Evolutionary conservation across 2,888 invertebrate species (phyloP).

Genomic region (Masnerella sp.): DNA sequence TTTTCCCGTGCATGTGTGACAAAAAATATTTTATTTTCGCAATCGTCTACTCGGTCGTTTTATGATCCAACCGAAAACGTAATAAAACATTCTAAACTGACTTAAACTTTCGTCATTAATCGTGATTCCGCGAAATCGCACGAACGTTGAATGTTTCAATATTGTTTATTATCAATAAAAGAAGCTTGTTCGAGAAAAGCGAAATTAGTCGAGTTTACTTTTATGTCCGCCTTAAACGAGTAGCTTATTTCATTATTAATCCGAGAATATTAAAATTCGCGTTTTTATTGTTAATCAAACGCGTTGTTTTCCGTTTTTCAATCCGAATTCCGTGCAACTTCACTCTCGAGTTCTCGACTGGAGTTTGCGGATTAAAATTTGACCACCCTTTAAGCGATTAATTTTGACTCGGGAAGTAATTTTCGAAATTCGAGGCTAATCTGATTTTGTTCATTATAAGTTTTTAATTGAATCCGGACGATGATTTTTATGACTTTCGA

Average conservation of each 20-base stretch:
- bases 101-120: constrained; percentile 25
- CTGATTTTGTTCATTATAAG: neutral
- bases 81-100: constrained; percentile 18
- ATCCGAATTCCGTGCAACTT: neutral
- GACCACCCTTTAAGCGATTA: neutral
- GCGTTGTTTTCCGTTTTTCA: too few species aligned
- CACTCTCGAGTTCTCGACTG: too few species aligned
- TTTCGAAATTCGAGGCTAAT: neutral
- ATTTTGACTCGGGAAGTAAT: neutral
- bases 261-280: too few species aligned
- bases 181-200: neutral
- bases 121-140: neutral
- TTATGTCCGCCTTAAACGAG: neutral
- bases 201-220: constrained; percentile 9
- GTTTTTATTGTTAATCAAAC: too few species aligned
- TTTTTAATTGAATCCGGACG: neutral
- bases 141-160: constrained; percentile 20
- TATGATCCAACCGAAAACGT: constrained; percentile 19
- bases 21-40: too few species aligned
- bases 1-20: too few species aligned
- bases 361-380: too few species aligned
- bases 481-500: too few species aligned
- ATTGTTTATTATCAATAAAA: constrained; percentile 22
- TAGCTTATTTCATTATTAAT: neutral
- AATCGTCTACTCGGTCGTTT: constrained; percentile 14